These are phyloP conservation scores for Oscheius sp. DNA, from an alignment of 2,888 invertebrate species.

Conservation along the genomic window DNA sequence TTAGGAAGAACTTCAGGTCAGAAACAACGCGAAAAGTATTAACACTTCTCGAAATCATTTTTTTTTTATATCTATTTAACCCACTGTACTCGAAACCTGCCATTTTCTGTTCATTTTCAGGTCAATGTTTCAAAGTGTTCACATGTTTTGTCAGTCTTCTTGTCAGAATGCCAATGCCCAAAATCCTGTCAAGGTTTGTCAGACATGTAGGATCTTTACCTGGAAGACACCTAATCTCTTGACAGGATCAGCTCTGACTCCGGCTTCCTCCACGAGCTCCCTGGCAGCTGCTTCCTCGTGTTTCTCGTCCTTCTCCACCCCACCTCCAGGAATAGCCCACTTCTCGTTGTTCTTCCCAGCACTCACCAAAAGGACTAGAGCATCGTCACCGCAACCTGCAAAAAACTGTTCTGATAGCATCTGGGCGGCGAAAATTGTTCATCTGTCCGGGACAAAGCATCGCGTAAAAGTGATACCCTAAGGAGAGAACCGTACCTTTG, in stretches of 20 bases:
- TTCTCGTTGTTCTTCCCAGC: constrained; percentile 61
- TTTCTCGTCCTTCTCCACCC: constrained; percentile 90
- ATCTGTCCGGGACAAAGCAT: constrained; percentile 21
- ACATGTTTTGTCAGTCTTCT: too few relatives aligned
- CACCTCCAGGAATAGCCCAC: constrained; percentile 95
- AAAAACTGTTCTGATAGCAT: not conserved
- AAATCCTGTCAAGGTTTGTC: too few relatives aligned
- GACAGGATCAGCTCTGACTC: constrained; percentile 89
- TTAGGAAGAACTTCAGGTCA: too few relatives aligned
- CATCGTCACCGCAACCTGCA: constrained; percentile 52
- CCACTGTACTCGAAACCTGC: too few relatives aligned
- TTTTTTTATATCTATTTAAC: too few relatives aligned
- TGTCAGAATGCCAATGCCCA: too few relatives aligned
- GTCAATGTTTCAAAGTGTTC: too few relatives aligned
- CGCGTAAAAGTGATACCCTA: not conserved
- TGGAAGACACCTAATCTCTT: constrained; percentile 93
- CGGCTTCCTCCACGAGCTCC: constrained; percentile 95
- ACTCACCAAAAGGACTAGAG: constrained; percentile 62
- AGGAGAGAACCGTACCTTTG: constrained; percentile 40
- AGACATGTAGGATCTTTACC: constrained; percentile 77
- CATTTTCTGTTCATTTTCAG: too few relatives aligned
- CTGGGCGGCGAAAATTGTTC: not conserved
- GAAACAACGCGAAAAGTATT: too few relatives aligned
- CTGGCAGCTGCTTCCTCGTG: constrained; percentile 89
- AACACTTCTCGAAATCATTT: too few relatives aligned